Percentiles rank a stretch among this genome's conserved stretches.
These are phyloP conservation scores for Triplophysa tibetana DNA, from an alignment of 2,113 vertebrate species.

Conservation along the genomic window DNA sequence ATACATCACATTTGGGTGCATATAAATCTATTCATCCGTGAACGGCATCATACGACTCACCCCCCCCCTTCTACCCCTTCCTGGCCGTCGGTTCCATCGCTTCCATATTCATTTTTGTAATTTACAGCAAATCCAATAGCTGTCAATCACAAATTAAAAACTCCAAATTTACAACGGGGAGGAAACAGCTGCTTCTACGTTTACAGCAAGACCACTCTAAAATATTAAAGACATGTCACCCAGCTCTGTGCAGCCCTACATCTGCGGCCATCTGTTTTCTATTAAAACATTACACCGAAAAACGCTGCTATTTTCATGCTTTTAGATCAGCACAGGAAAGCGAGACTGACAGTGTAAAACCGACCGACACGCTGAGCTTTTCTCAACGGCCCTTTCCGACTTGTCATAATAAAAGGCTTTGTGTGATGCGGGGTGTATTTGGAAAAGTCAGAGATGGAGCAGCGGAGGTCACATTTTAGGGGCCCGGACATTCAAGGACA, in stretches of 20 bases:
- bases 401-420: constrained; percentile 38
- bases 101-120: constrained; percentile 78
- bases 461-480: constrained; percentile 44
- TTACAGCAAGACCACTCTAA: constrained; percentile 81
- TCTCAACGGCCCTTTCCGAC: constrained; percentile 41
- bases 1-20: constrained; percentile 58
- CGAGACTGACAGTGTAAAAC: constrained; percentile 54
- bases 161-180: constrained; percentile 70
- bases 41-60: constrained; percentile 50
- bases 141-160: constrained; percentile 72
- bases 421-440: constrained; percentile 22
- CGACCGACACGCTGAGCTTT: constrained; percentile 56
- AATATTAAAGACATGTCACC: constrained; percentile 81
- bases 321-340: constrained; percentile 59
- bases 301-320: constrained; percentile 65
- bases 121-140: constrained; percentile 82
- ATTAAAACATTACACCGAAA: constrained; percentile 76
- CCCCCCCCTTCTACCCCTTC: constrained; percentile 1
- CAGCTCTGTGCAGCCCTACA: constrained; percentile 66
- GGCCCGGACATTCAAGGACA: constrained; percentile 26
- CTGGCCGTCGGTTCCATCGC: constrained; percentile 64
- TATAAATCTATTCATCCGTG: constrained; percentile 66
- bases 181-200: constrained; percentile 78
- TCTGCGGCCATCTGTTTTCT: constrained; percentile 79
- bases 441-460: constrained; percentile 28